These are phyloP conservation scores for Orthonychiurus folsomi DNA, from an alignment of 2,888 invertebrate species.

Conservation along the genomic window DNA sequence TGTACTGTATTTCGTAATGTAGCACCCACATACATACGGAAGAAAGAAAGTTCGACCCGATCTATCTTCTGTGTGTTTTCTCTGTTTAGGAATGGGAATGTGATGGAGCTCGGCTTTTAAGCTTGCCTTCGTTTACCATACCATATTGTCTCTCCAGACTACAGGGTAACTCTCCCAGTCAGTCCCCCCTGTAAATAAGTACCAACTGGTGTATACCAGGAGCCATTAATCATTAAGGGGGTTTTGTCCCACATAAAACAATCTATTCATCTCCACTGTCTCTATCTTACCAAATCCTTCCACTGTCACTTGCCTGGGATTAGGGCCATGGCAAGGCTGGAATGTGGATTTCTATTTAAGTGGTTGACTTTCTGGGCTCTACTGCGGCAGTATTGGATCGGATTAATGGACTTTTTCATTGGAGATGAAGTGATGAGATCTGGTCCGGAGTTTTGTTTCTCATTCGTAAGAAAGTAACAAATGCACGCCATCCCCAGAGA, in stretches of 20 bases:
- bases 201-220: slow-evolving; percentile 16
- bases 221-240: slow-evolving; percentile 32
- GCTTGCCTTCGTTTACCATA: too few relatives aligned
- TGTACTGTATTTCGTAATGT: not conserved
- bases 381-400: not conserved
- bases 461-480: not conserved
- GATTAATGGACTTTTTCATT: not conserved
- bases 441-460: not conserved
- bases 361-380: too few relatives aligned
- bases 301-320: not conserved
- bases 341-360: not conserved
- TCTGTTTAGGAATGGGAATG: not conserved
- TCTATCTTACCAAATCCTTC: not conserved
- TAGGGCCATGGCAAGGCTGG: not conserved
- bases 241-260: slow-evolving; percentile 19
- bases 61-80: not conserved
- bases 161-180: slow-evolving; percentile 1
- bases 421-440: not conserved
- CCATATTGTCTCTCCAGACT: too few relatives aligned
- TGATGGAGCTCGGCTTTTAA: not conserved
- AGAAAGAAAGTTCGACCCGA: not conserved
- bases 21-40: too few relatives aligned
- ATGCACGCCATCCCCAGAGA: too few relatives aligned
- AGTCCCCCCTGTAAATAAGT: not conserved
- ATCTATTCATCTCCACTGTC: slow-evolving; percentile 15